Base-by-base conservation (phyloP, 2,797 vertebrate genomes). In the Pseudochaenichthys georgianus region DNA sequence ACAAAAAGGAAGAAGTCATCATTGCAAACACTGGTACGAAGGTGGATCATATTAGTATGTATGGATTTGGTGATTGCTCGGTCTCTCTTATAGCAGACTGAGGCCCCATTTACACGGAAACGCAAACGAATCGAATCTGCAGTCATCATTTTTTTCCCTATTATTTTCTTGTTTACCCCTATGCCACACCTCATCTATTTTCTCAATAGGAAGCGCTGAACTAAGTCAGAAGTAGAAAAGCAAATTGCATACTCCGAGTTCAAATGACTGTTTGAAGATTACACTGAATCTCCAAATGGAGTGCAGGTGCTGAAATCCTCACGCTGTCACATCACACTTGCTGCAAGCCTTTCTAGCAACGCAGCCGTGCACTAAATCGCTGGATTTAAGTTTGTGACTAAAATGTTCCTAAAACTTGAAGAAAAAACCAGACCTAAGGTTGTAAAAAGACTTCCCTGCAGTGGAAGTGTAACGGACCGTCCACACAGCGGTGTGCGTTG, bases 241-340 rank as follows among this genome's bases (percentile, higher is more conserved):
- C 45, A 38, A 62, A 75, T 58, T 53, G 45, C 38, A 63, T 60
- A 57, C 6, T 10, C 43, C 16, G 57, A 58, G 16, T 61, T 13
- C 34, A 9, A 70, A 66, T 64, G 66, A 23, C 43, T 60, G 28
- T 68, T 64, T 2, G 3, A 43, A 46, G 50, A 70, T 50, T 55
- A 15, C 0, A 0, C 68, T 50, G 58, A 47, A 72, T 63, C 34
- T 64, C 13, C 28, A 60, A 62, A 42, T 38, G 45, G 11, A 47
- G 19, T 19, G 13, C 58, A 64, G 59, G 5, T 45, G 23, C 50
- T 43, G 34, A 16, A 54, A 23, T 75, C 11, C 6, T 61, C n/a
- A 19, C 4, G 9, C 47, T 41, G 28, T 11, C 43, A 47, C 28
- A 3, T 9, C 64, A 60, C 23, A 47, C 2, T 43, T 15, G 5